phyloP scores from a whole-genome alignment of 2,113 vertebrate species.

The Protobothrops flavoviridis region DNA sequence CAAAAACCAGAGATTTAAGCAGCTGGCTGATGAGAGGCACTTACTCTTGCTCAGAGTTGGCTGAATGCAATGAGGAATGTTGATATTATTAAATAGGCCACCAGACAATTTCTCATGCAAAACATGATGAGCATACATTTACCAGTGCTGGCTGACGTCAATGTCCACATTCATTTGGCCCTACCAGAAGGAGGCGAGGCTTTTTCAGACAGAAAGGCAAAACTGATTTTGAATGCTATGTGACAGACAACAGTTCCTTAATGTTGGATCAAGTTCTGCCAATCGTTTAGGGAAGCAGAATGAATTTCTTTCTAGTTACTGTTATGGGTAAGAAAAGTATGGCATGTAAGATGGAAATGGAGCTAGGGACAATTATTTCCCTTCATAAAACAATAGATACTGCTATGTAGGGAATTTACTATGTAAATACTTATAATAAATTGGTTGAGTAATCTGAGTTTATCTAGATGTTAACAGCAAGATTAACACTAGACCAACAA shows the following conservation, averaged over 20 bases:
- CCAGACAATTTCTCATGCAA: conserved; percentile 8
- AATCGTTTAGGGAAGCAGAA: background rate
- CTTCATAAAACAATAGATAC: background rate
- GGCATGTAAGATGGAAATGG: background rate
- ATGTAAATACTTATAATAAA: background rate
- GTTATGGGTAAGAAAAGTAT: background rate
- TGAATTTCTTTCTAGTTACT: background rate
- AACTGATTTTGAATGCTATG: conserved; percentile 4
- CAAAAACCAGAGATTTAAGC: background rate
- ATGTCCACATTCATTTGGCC: background rate
- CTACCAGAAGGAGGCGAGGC: background rate
- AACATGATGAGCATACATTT: background rate
- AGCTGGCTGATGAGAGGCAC: background rate
- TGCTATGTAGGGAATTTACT: background rate
- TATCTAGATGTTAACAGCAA: background rate
- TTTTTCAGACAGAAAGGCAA: background rate
- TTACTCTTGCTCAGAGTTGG: background rate
- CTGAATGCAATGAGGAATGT: conserved; percentile 8
- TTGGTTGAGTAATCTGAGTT: background rate
- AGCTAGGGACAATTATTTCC: background rate
- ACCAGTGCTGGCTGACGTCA: conserved; percentile 1
- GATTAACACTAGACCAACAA: background rate
- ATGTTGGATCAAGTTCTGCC: background rate
- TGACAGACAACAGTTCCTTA: background rate
- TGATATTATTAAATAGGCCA: conserved; percentile 15